Base-by-base conservation (phyloP, 2,888 invertebrate species). In the Tholera decimalis region DNA sequence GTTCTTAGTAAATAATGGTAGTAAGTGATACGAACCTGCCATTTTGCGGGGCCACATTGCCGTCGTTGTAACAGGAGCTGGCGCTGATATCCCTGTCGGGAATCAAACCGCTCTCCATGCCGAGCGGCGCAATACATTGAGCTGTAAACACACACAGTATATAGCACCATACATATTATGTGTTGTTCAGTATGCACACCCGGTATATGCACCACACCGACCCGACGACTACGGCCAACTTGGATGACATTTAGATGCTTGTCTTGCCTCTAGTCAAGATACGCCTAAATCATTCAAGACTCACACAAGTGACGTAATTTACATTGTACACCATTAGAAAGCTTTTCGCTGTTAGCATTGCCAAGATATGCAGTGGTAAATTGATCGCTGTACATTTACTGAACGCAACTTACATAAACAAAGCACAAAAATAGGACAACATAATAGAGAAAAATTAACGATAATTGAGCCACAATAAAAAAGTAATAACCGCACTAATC, bases 81-180 rank as follows among this genome's bases (percentile, higher is more conserved):
- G 98, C 98, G 66, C 96, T 97, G 88, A 98, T 97, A 91, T 98
- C 98, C 84, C 96, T 96, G 94, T 98, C 98, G 83, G 97, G 96
- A 86, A 98, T 98, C 83, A 96, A 96, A 69, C 98, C 97, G 80
- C 97, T 97, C 95, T 98, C 98, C 98, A 98, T 98, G 71, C 98
- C 98, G 88, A 98, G 96, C 55, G 98, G 97, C 73, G 96, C 96
- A 87, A 97, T 97, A 93, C 98, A 98, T 96, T 97, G 97, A 86
- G 97, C 98, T 98, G 97, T 67, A 95, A 96, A 89, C 84, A 90
- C 79, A 83, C 39, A 73, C 35, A 63, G 60, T 64, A 66, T 46
- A 51, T 63, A 62, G 51, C 43, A 26, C 13, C 46, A 28, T 56
- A 53, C 43, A 26, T 58, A 47, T 35, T 49, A 59, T 39, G 62